Evolutionary conservation across 2,888 invertebrate genomes (phyloP), one percentile per base, ranked within the genome.

Genomic region (Camponotus fellah): DNA sequence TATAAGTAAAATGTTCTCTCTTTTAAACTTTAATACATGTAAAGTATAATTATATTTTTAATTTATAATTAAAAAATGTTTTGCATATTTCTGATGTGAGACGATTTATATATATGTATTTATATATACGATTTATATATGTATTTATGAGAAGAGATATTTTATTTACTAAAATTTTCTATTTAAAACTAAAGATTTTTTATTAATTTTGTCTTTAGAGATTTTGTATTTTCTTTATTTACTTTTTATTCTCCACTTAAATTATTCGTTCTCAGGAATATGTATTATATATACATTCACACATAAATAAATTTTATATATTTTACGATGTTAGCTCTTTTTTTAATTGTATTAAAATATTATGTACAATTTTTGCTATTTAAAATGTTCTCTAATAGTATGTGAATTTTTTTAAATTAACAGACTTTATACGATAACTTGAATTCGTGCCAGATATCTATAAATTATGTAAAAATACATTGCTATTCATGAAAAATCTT

Each of bases 1-100:
- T 56, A 40, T 26, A 21, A 71, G n/a, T 21, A 56, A n/a, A 56
- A n/a, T 66, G 6, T 37, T 49, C 12, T n/a, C 56, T 32, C 5
- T 53, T 53, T n/a, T 43, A 79, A 17, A 79, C 12, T 76, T 69
- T 75, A 49, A 66, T 53, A 71, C 14, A 1, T 58, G 8, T 72
- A 21, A 79, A 43, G 43, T 17, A 53, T 60, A 60, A 71, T 71
- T 71, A 58, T 17, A 46, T 43, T 71, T 79, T 79, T 8, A 58
- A 72, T 43, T 56, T 58, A 40, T 72, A 72, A 58, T 72, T 71
- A 79, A 26, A 6, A 71, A 58, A 72, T 37, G 26, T 53, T 46
- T 12, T 14, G 49, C 58, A 43, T n/a, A 0, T 21, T n/a, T 76
- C 49, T 68, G 32, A 34, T 60, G 4, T 32, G 8, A 21, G 17